Evolutionary conservation across 2,113 vertebrate genomes (phyloP), one percentile per base, ranked within the genome.

Genomic region (Piaya cayana): DNA sequence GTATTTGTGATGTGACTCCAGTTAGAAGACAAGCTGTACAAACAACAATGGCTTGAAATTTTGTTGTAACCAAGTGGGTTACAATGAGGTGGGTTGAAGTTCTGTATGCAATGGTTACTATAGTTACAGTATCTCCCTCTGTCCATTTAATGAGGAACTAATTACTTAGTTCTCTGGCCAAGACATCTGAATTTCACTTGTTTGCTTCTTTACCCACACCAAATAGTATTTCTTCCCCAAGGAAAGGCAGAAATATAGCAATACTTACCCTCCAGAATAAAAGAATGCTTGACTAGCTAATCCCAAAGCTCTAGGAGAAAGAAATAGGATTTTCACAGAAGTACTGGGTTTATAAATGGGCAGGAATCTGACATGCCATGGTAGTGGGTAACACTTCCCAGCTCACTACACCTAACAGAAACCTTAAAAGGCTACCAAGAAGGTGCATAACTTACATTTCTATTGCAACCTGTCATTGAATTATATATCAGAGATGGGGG

Each of bases 101-200:
- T 93, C 63, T 65, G 15, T 42, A 88, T 30, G 63, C 82, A 47
- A 29, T 62, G 36, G 95, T 95, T 96, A 62, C 95, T 92, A 94
- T 94, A 89, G 94, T 89, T 92, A 97, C 93, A 56, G 22, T 36
- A 21, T 72, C n/a, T 69, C 39, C 77, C 55, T 76, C 39, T 75
- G 37, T 52, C 70, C 79, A 30, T 86, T 91, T 92, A 91, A 95
- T 86, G 56, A 93, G 69, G 52, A 95, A 42, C 74, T 93, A 87
- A 94, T 95, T 75, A 80, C 14, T 75, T 75, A 77, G 45, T 89
- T 92, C 65, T 91, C 36, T 49, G 65, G 75, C 82, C 95, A 92
- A 91, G 84, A 85, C 70, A 87, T n/a, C 13, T 6, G 2, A 27
- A 76, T 65, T 91, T 92, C 47, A 16, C 53, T 53, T 2, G 0